These are phyloP conservation scores for Trialeurodes vaporariorum DNA, from an alignment of 1,140 invertebrate genomes.

Conservation along the genomic window DNA sequence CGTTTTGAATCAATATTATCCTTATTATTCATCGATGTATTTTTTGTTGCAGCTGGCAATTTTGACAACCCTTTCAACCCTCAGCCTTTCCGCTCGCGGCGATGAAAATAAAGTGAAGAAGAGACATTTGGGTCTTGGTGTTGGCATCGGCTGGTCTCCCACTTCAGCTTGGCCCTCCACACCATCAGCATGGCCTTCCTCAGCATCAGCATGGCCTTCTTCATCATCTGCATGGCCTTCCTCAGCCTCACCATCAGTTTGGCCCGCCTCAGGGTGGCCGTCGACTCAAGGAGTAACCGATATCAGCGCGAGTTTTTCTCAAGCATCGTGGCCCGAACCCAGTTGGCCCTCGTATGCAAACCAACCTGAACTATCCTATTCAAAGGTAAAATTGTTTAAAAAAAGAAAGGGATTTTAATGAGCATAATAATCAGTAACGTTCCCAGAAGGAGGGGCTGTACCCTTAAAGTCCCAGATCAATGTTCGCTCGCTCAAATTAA, in stretches of 20 bases:
- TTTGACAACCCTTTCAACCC: too few species aligned
- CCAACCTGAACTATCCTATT: not conserved
- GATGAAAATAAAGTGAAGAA: not conserved
- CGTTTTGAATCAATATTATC: too few species aligned
- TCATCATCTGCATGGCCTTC: not conserved
- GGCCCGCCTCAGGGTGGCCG: not conserved
- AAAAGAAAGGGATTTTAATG: too few species aligned
- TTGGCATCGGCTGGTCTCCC: not conserved
- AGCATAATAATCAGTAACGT: too few species aligned
- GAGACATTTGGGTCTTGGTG: not conserved
- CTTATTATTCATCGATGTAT: too few species aligned
- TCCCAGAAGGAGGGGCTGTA: too few species aligned
- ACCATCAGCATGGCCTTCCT: not conserved
- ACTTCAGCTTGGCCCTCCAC: not conserved
- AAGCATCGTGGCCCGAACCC: not conserved
- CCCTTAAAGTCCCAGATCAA: too few species aligned
- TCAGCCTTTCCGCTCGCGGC: not conserved
- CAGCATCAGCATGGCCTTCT: not conserved
- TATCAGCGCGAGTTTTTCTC: not conserved
- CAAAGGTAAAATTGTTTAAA: not conserved
- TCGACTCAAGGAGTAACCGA: too few species aligned
- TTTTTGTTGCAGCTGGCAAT: too few species aligned
- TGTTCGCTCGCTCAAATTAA: too few species aligned
- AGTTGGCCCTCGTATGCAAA: not conserved
- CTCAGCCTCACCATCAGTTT: not conserved